Evolutionary conservation across 2,888 invertebrate genomes (phyloP), one percentile per base, ranked within the genome.

Genomic region (Invenusta paracnida): DNA sequence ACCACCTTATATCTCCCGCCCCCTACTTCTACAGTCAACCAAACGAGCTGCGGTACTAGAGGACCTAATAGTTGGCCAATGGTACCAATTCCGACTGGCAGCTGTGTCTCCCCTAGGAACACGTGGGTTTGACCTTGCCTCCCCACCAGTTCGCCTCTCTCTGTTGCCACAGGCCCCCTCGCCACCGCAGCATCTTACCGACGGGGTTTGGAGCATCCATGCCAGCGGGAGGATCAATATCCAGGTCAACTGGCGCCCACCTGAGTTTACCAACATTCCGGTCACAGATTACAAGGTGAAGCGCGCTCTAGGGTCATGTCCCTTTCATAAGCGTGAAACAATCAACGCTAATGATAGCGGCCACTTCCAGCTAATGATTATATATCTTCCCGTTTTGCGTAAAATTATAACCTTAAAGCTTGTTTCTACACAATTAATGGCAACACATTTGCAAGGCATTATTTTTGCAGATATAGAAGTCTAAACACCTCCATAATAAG

Each of bases 41-140:
- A 67, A 25, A n/a, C 25, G 25, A 27, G 84, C 30, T n/a, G 67
- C 48, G 2, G 25, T 23, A 2, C 48, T 84, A 5, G n/a, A 67
- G 2, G 84, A 84, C 31, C 66, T 84, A 5, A 30, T 25, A 25
- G 30, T 31, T 5, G 84, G 84, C 11, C 29, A 25, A 27, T 84
- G 84, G 84, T 84, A 84, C 48, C 84, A 84, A 23, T 84, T 84
- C 67, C 29, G 84, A 79, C n/a, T 84, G 67, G 84, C 84, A 1
- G 29, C 84, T 84, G 84, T 84, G 1, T 31, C 84, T 5, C 23
- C 29, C 17, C 23, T 23, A n/a, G 84, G 84, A 2, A 84, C 84
- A 5, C 25, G 48, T 23, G 84, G 84, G 17, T 84, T 84, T 66
- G 48, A 84, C 29, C n/a, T 48, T 27, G 1, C 48, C 25, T 73